Conservation (phyloP, 2,113 vertebrate species). For the Spilogale gracilis region DNA sequence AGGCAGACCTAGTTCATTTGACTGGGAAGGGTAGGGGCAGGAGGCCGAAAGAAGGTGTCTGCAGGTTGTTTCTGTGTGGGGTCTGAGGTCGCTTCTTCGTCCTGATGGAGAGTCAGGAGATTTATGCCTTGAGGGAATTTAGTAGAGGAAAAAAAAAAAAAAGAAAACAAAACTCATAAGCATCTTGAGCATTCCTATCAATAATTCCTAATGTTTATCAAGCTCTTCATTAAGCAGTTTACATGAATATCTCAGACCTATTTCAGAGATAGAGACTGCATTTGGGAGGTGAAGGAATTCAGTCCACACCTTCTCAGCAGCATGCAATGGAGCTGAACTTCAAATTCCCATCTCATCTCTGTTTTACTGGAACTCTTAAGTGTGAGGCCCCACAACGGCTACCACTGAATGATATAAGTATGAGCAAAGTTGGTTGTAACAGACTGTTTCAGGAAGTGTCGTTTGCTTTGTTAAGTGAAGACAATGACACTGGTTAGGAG, state of each 20-base stretch:
- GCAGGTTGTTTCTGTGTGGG: constrained; percentile 22
- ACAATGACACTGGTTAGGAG: neutral
- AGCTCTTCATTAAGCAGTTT: neutral
- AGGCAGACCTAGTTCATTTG: neutral
- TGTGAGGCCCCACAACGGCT: neutral
- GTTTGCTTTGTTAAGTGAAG: neutral
- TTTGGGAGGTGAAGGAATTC: constrained; percentile 1
- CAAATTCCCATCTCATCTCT: neutral
- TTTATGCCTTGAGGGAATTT: neutral
- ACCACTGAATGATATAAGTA: neutral
- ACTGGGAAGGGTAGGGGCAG: neutral
- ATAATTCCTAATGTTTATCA: neutral
- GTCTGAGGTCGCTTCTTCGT: neutral
- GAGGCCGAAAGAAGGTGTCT: neutral
- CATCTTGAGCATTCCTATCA: neutral
- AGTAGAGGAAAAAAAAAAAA: neutral
- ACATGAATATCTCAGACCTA: neutral
- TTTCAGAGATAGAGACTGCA: neutral
- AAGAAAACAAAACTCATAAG: neutral
- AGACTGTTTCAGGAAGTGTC: neutral
- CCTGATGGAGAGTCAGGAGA: neutral
- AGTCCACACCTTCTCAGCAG: neutral
- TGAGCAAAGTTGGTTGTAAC: neutral
- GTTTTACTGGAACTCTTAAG: neutral
- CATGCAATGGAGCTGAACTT: neutral